Percentiles rank a stretch among this genome's conserved stretches.
These are phyloP conservation scores for Embidobia sp. DNA, from an alignment of 2,888 invertebrate genomes.

Conservation along the genomic window DNA sequence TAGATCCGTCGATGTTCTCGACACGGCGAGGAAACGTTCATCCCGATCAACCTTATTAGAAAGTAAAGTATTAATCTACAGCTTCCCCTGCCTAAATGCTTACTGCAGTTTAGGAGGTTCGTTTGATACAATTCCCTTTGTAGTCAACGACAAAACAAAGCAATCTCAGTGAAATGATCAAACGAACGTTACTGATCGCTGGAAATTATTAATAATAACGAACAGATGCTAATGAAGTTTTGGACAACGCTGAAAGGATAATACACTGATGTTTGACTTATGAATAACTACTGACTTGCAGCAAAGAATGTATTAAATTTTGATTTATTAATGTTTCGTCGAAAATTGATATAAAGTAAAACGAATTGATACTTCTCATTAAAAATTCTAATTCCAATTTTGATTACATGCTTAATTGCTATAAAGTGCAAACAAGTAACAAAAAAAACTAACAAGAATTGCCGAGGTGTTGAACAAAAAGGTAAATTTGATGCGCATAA, in stretches of 20 bases:
- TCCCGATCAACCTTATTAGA: constrained; percentile 52
- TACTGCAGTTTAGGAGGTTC: constrained; percentile 56
- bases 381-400: no score
- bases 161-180: constrained; percentile 63
- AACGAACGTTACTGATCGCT: constrained; percentile 63
- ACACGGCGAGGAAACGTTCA: constrained; percentile 35
- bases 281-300: constrained; percentile 50
- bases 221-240: constrained; percentile 65
- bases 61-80: constrained; percentile 60
- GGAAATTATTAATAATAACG: constrained; percentile 64
- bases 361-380: no score
- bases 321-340: constrained; percentile 40
- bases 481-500: no score
- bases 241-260: constrained; percentile 61
- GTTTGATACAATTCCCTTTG: constrained; percentile 64
- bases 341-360: constrained; percentile 7
- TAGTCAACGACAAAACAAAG: constrained; percentile 66
- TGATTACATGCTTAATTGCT: no score
- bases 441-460: no score
- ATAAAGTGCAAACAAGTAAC: no score
- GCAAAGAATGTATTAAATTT: constrained; percentile 40
- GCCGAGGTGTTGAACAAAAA: no score
- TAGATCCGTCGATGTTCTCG: constrained; percentile 40
- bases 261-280: constrained; percentile 48
- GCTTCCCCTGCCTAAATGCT: constrained; percentile 51